Conservation (phyloP, 2,113 vertebrate species). For the Cryptotis parvus region DNA sequence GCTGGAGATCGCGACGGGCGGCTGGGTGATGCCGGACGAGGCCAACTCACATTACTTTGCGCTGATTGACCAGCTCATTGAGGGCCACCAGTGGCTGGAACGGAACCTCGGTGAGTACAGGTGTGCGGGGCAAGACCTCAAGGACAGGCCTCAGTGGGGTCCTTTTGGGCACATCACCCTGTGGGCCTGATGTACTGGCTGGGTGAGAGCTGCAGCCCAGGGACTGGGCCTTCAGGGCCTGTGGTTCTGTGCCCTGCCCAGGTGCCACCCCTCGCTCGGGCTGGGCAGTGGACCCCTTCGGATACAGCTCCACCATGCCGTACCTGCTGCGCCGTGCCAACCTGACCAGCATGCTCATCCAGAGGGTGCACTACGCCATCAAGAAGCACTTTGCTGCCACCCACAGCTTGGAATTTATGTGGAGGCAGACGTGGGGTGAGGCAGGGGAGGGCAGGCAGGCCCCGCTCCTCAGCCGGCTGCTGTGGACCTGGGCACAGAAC, state of each 20-base stretch:
- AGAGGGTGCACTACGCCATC: slow-evolving; percentile 96
- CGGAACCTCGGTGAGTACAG: slow-evolving; percentile 93
- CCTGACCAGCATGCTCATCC: slow-evolving; percentile 98
- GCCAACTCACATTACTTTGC: slow-evolving; percentile 98
- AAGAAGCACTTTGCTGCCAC: slow-evolving; percentile 97
- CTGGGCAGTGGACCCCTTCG: slow-evolving; percentile 98
- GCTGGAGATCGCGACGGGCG: slow-evolving; percentile 97
- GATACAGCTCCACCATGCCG: slow-evolving; percentile 97
- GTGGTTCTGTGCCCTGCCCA: slow-evolving; percentile 66
- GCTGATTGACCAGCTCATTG: slow-evolving; percentile 98
- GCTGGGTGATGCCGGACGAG: slow-evolving; percentile 99
- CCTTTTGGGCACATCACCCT: neutral
- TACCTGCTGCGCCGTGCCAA: slow-evolving; percentile 96
- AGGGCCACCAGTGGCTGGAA: slow-evolving; percentile 99
- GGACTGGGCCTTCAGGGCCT: neutral
- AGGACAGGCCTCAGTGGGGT: neutral
- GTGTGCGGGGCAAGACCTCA: too few relatives aligned
- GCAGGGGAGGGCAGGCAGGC: neutral
- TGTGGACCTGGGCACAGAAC: too few relatives aligned
- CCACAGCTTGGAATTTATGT: slow-evolving; percentile 98
- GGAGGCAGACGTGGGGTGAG: slow-evolving; percentile 98
- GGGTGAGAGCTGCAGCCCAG: neutral
- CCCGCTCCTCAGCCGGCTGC: too few relatives aligned
- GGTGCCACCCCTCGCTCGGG: slow-evolving; percentile 92
- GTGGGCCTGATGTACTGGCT: neutral